These are phyloP conservation scores for Miniopterus natalensis DNA, from an alignment of 2,113 vertebrate species.

Conservation along the genomic window DNA sequence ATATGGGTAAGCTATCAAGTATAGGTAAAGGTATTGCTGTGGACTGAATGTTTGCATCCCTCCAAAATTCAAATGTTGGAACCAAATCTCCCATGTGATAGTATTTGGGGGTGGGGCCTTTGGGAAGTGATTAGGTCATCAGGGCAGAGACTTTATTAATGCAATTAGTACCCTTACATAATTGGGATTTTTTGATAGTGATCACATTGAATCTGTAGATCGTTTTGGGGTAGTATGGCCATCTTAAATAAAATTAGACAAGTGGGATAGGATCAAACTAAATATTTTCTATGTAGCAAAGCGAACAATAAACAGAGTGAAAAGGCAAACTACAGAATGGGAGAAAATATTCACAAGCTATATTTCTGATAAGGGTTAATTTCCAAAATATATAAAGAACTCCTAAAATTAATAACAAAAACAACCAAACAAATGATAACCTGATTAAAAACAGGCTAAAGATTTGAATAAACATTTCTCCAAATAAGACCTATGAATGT, in stretches of 20 bases:
- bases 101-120: not conserved
- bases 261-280: not conserved
- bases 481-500: not conserved
- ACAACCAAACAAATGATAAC: not conserved
- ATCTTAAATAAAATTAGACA: conserved; percentile 11
- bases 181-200: not conserved
- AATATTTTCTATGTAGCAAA: not conserved
- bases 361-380: not conserved
- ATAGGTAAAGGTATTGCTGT: not conserved
- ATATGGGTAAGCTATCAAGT: not conserved
- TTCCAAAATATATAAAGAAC: not conserved
- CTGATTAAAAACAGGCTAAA: not conserved
- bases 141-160: not conserved
- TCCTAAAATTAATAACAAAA: not conserved
- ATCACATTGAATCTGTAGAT: not conserved
- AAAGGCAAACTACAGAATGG: not conserved
- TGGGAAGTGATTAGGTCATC: not conserved
- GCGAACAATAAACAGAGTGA: not conserved
- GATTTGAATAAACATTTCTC: not conserved
- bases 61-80: not conserved
- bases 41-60: not conserved
- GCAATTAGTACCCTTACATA: not conserved
- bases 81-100: not conserved
- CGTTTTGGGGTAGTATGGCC: not conserved
- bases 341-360: not conserved